Percentiles rank a stretch among this genome's conserved stretches.
Conservation (phyloP, 1,140 invertebrate genomes). For the Habropoda laboriosa region DNA sequence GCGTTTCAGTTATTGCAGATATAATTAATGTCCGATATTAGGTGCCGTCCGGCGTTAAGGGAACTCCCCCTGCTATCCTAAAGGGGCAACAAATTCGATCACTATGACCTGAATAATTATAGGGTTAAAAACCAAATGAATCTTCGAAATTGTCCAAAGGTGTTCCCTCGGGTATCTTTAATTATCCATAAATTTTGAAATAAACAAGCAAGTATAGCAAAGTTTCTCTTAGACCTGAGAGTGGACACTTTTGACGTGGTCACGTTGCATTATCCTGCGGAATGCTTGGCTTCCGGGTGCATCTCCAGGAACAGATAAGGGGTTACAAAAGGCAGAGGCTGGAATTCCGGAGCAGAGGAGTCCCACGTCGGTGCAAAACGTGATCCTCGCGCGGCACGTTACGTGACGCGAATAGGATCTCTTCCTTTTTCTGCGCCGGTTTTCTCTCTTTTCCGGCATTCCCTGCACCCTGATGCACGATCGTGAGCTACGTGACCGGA, state of each 20-base stretch:
- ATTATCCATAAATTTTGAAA: no score
- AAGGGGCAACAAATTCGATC: no score
- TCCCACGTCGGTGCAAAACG: constrained; percentile 40
- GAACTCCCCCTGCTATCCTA: no score
- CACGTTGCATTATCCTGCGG: constrained; percentile 12
- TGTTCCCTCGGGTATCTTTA: no score
- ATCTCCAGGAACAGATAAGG: constrained; percentile 63
- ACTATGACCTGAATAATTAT: no score
- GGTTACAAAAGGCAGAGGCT: constrained; percentile 53
- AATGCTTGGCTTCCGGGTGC: constrained; percentile 52
- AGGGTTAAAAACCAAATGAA: no score
- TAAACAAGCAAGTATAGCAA: no score
- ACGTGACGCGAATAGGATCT: constrained; percentile 56
- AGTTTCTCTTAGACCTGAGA: neutral
- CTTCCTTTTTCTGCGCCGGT: constrained; percentile 4
- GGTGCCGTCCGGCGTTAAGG: no score
- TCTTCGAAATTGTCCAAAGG: no score
- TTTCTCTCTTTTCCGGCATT: constrained; percentile 48
- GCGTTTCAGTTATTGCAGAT: no score
- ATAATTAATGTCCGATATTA: no score
- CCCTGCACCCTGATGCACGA: constrained; percentile 4
- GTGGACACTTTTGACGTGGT: constrained; percentile 3
- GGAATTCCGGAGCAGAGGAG: constrained; percentile 60
- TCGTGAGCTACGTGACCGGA: constrained; percentile 25
- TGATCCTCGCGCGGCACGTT: constrained; percentile 45